Base-by-base conservation (phyloP, 1,140 invertebrate genomes). In the Drosophila varians region DNA sequence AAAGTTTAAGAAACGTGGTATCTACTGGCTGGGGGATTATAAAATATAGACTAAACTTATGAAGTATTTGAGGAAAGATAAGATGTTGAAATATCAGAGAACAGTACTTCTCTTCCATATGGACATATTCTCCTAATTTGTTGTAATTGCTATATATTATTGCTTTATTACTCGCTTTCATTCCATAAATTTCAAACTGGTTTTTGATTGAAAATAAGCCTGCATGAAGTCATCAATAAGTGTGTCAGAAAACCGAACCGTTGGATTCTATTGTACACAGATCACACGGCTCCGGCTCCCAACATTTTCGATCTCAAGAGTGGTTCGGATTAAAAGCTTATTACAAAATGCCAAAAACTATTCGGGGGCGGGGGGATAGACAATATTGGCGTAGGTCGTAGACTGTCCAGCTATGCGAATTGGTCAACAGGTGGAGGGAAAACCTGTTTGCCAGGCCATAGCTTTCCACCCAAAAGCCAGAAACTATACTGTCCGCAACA, bases 321-420 rank as follows among this genome's bases (percentile, higher is more conserved):
- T 18, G 43, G 14, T 56, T 56, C 18, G 14, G 58, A 31, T 26
- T 66, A 66, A 66, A 69, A 55, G 40, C 51, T 46, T 23, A 28
- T 68, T 55, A 55, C 48, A 40, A 68, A 66, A 66, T 54, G 40
- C 60, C 49, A 69, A 23, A 68, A 54, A 68, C 31, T 38, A 51
- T 47, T 68, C 2, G 31, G 21, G n/a, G n/a, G 28, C 7, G 23
- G 23, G 23, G 23, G 26, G 8, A 28, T n/a, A 23, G 23, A 25
- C 25, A 28, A 45, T 68, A 66, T 82, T 82, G 79, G 62, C 74
- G 78, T 82, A 82, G 78, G 78, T 82, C 78, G 78, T 70, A 77
- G 68, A 77, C 77, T 69, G 78, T 77, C 69, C 60, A 82, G 53
- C 78, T 74, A 77, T 83, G 74, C 74, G 49, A 75, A 70, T 77